These are phyloP conservation scores for Sebastes cheni DNA, from an alignment of 2,797 vertebrate species.

Conservation along the genomic window DNA sequence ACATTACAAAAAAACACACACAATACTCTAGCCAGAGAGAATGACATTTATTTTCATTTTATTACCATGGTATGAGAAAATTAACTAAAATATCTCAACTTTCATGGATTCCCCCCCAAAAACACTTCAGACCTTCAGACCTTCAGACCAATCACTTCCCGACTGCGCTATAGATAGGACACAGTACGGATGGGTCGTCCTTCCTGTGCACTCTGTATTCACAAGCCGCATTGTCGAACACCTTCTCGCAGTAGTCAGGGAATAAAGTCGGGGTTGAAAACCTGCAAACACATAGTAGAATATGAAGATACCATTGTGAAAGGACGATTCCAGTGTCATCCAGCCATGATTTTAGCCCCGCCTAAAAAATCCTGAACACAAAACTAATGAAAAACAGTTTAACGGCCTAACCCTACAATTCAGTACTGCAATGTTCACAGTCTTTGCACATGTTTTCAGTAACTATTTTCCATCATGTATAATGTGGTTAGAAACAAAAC, in stretches of 20 bases:
- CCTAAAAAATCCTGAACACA: too few species aligned
- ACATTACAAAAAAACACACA: not conserved
- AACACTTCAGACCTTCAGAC: too few species aligned
- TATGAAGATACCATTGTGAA: not conserved
- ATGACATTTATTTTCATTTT: not conserved
- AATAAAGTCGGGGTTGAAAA: not conserved
- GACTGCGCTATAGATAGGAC: accelerated
- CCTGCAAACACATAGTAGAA: not conserved
- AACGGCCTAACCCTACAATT: accelerated
- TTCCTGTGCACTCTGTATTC: not conserved
- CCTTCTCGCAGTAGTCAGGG: not conserved
- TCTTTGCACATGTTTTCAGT: too few species aligned
- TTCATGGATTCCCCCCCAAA: not conserved
- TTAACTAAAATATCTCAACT: not conserved
- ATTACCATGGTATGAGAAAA: not conserved
- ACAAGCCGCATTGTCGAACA: not conserved
- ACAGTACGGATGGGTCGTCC: not conserved
- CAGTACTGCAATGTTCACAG: too few species aligned
- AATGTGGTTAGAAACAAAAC: too few species aligned
- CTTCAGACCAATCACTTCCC: not conserved
- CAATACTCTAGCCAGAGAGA: not conserved
- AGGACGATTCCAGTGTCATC: too few species aligned
- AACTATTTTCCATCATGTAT: too few species aligned
- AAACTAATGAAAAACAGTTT: too few species aligned
- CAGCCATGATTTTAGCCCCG: too few species aligned